Base-by-base conservation (phyloP, 92 coral and sea anemone genomes). In the Micromussa lordhowensis region DNA sequence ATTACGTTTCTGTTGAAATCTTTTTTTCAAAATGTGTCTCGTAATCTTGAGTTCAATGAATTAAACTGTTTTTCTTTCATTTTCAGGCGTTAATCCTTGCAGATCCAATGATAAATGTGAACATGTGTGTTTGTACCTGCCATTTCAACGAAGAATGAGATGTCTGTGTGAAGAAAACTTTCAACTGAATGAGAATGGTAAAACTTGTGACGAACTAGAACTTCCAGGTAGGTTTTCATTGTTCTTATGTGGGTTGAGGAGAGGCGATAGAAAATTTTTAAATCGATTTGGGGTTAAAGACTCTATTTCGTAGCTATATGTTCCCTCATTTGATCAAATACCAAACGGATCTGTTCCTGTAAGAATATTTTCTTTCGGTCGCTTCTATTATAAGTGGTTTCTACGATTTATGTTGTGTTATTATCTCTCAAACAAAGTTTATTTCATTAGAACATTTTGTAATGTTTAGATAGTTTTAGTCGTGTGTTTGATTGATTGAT, bases 141-240 rank as follows among this genome's bases (percentile, higher is more conserved):
- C 87, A 3, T 54, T 28, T 38, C 59, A 13, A 21, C 31, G 40
- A 48, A 31, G 49, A 71, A 36, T n/a, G 40, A 70, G 49, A 68
- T 83, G 87, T 68, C 34, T 70, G 54, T 83, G 87, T 70, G 73
- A 83, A 49, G 70, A 83, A 18, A 34, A 26, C 21, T 48, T 48
- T 31, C 11, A 29, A 16, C 31, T 83, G 30, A 49, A 69, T 3
- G 87, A 51, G 34, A 35, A 83, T 83, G 87, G 87, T 0, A 83
- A 51, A 70, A 30, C 48, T 12, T 83, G 87, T 19, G 68, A 53
- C 51, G 18, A 48, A 70, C 1, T 38, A 38, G 66, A 81, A 66
- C 31, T 2, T 14, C 85, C 4, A 18, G 85, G 77, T 71, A 70
- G n/a, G 85, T 64, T 38, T 1, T 16, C n/a, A 21, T 13, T 18